These are phyloP conservation scores for Misgurnus anguillicaudatus DNA, from an alignment of 2,113 vertebrate species.

Conservation along the genomic window DNA sequence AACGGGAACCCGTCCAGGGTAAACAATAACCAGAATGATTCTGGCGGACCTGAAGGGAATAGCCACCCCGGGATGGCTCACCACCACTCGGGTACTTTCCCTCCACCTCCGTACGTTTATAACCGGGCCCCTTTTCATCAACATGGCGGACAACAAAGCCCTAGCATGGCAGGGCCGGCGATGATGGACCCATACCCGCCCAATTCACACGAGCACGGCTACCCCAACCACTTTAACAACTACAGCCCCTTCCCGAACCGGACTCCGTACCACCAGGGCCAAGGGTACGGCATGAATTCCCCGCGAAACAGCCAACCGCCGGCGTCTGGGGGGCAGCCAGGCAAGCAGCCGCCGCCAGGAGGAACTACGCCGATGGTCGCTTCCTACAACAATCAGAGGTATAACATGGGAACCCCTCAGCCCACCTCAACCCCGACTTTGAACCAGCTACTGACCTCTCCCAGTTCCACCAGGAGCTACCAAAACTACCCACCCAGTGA, in stretches of 20 bases:
- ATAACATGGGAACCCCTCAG: constrained; percentile 81
- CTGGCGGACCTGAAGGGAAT: constrained; percentile 85
- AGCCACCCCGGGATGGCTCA: constrained; percentile 85
- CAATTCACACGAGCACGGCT: constrained; percentile 91
- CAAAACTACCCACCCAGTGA: constrained; percentile 87
- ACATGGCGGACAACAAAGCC: constrained; percentile 99
- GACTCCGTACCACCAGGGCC: constrained; percentile 84
- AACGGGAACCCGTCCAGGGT: constrained; percentile 90
- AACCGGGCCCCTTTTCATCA: constrained; percentile 95
- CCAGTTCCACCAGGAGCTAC: constrained; percentile 90
- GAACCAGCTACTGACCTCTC: constrained; percentile 95
- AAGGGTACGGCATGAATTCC: constrained; percentile 84
- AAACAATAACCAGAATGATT: constrained; percentile 78
- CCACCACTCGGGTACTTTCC: constrained; percentile 82
- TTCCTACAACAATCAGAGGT: constrained; percentile 79
- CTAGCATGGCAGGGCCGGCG: constrained; percentile 91
- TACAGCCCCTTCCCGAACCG: constrained; percentile 87
- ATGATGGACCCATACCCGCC: constrained; percentile 85
- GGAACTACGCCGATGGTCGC: constrained; percentile 81
- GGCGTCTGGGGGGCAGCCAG: constrained; percentile 84
- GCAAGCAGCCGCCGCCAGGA: constrained; percentile 84
- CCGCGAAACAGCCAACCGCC: constrained; percentile 77
- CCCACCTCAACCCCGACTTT: constrained; percentile 92
- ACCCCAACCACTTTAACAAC: constrained; percentile 92
- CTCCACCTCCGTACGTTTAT: constrained; percentile 93